Percentiles rank a stretch among this genome's conserved stretches.
phyloP scores from a whole-genome alignment of 1,140 invertebrate genomes.

The Sarcophaga bullata region DNA sequence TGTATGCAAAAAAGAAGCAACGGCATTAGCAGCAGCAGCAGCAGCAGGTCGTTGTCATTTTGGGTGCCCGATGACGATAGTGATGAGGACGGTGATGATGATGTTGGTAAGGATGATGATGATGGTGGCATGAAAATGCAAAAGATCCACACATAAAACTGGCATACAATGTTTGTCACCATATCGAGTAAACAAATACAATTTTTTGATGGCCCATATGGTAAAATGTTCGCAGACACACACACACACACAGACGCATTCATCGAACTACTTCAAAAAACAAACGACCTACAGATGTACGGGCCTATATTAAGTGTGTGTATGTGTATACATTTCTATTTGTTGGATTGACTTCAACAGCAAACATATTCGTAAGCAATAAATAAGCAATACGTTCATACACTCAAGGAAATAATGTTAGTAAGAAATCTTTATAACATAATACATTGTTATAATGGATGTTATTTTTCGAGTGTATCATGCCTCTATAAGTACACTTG shows the following conservation, averaged over 20 bases:
- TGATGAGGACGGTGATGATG: neutral
- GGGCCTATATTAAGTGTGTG: no score
- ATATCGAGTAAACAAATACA: neutral
- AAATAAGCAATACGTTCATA: neutral
- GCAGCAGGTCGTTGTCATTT: constrained; percentile 20
- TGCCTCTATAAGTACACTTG: no score
- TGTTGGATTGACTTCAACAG: constrained; percentile 4
- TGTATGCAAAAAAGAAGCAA: constrained; percentile 3
- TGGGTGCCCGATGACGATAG: neutral
- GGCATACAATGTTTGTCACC: constrained; percentile 9
- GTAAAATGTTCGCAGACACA: neutral
- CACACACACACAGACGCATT: no score
- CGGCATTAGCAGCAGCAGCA: neutral
- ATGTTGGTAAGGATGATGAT: neutral
- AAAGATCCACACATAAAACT: neutral
- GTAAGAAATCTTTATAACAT: neutral
- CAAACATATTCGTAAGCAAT: neutral
- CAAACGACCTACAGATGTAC: neutral
- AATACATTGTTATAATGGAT: no score
- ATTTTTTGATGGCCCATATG: constrained; percentile 1
- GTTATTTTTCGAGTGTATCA: neutral
- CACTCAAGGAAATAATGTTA: neutral
- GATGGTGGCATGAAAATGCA: neutral
- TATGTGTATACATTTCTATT: neutral
- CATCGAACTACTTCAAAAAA: neutral